Evolutionary conservation across 1,140 invertebrate species (phyloP).

Genomic region (Papilio helenus): DNA sequence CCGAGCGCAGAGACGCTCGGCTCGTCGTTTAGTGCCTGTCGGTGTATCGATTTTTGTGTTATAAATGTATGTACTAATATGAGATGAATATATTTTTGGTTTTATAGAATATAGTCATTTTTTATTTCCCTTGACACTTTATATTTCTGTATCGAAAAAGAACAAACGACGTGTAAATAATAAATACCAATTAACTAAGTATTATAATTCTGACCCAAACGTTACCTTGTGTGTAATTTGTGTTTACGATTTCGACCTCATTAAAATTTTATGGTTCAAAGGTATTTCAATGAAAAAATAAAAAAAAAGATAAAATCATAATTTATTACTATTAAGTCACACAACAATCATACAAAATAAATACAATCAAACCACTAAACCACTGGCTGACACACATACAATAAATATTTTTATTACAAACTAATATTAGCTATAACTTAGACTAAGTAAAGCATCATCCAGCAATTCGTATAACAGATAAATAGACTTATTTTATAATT

Average conservation of each 20-base stretch:
- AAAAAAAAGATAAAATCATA: slow-evolving; percentile 6
- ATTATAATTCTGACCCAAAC: too few relatives aligned
- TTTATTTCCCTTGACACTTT: not conserved
- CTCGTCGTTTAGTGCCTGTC: slow-evolving; percentile 62
- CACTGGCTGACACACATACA: slow-evolving; percentile 43
- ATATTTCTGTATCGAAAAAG: too few relatives aligned
- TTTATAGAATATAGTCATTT: slow-evolving; percentile 55
- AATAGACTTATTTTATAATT: not conserved
- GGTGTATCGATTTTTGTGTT: slow-evolving; percentile 64
- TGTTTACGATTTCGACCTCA: too few relatives aligned
- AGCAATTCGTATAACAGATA: not conserved
- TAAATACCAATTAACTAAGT: too few relatives aligned
- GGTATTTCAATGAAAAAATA: slow-evolving; percentile 34
- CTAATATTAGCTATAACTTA: not conserved
- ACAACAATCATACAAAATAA: slow-evolving; percentile 47
- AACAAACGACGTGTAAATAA: too few relatives aligned
- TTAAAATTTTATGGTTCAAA: not conserved
- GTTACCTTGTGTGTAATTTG: too few relatives aligned
- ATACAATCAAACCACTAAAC: slow-evolving; percentile 43
- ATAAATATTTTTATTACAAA: slow-evolving; percentile 29
- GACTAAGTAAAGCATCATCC: not conserved
- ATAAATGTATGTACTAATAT: slow-evolving; percentile 68
- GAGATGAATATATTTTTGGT: slow-evolving; percentile 79
- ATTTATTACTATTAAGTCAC: slow-evolving; percentile 39
- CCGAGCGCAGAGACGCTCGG: not conserved